Evolutionary conservation across 2,888 invertebrate genomes (phyloP), one percentile per base, ranked within the genome.

Genomic region (Eupithecia exiguata): DNA sequence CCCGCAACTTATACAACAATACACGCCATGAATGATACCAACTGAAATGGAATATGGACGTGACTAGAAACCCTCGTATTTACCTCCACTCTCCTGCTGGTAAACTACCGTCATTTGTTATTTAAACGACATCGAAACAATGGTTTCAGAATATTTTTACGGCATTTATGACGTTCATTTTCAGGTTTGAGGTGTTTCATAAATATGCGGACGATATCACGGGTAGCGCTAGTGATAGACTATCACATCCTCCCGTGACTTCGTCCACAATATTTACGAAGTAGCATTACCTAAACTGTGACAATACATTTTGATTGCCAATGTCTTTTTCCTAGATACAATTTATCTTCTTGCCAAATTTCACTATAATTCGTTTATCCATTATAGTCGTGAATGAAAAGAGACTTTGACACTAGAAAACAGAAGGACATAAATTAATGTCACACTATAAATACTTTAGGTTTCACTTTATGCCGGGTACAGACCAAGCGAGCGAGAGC

Each of bases 21-120:
- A 85, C 85, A 86, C 83, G 84, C 80, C 82, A 81, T 83, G 82
- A 86, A 87, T 84, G 83, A 84, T 81, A 82, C 83, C 82, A 81
- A 80, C 82, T 83, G 86, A 83, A 88, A 89, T 85, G 84, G 87
- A 85, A 88, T 88, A 86, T 82, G 74, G 71, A 68, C 88, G 89
- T 88, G 89, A 86, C 88, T 82, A 58, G 86, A 85, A 88, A 84
- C 71, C 82, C 81, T 78, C 40, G 74, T 80, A 83, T 84, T 84
- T 84, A 82, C 80, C 79, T 62, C 62, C 25, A 25, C 25, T 58
- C 80, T 35, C 71, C 43, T 75, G 74, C 69, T 71, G 74, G 75
- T 71, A 72, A 78, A 58, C 74, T 69, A 49, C n/a, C 58, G 61
- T 70, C 73, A 76, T 78, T 74, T 77, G 72, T 77, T 77, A 76